A percentile compares a stretch with the other conserved stretches of the same genome.
Conservation (phyloP, 2,888 invertebrate species). For the Rhingia campestris region DNA sequence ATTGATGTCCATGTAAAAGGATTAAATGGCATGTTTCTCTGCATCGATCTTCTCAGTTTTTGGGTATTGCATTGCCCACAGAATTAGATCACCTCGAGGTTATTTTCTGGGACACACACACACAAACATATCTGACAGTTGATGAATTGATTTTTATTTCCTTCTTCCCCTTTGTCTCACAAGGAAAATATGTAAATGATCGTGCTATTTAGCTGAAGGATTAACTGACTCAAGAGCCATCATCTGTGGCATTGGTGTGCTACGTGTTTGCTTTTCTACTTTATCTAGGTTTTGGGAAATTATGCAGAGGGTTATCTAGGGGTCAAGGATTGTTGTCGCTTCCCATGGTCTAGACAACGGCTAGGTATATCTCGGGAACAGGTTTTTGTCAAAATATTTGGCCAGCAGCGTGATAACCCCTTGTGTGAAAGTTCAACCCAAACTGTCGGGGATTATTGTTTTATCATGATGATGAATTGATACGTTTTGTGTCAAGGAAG, state of each 20-base stretch:
- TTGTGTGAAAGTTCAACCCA: slow-evolving; percentile 69
- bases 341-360: slow-evolving; percentile 33
- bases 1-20: slow-evolving; percentile 68
- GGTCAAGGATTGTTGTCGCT: slow-evolving; percentile 67
- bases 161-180: slow-evolving; percentile 11
- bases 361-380: slow-evolving; percentile 17
- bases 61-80: slow-evolving; percentile 50
- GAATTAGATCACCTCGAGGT: slow-evolving; percentile 73
- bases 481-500: slow-evolving; percentile 38
- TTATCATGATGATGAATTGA: slow-evolving; percentile 68
- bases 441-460: slow-evolving; percentile 65
- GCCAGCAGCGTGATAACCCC: slow-evolving; percentile 5
- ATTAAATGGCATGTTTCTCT: slow-evolving; percentile 32
- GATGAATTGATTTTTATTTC: slow-evolving; percentile 60
- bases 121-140: slow-evolving; percentile 60
- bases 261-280: slow-evolving; percentile 58
- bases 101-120: slow-evolving; percentile 51
- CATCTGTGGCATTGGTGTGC: slow-evolving; percentile 53
- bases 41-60: not conserved
- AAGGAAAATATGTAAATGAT: slow-evolving; percentile 57
- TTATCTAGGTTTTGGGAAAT: slow-evolving; percentile 23
- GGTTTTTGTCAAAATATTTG: slow-evolving; percentile 67
- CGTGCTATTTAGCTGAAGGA: slow-evolving; percentile 63
- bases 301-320: slow-evolving; percentile 41
- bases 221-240: slow-evolving; percentile 66